Evolutionary conservation across 2,113 vertebrate species (phyloP).

Genomic region (Oostethus manadensis): DNA sequence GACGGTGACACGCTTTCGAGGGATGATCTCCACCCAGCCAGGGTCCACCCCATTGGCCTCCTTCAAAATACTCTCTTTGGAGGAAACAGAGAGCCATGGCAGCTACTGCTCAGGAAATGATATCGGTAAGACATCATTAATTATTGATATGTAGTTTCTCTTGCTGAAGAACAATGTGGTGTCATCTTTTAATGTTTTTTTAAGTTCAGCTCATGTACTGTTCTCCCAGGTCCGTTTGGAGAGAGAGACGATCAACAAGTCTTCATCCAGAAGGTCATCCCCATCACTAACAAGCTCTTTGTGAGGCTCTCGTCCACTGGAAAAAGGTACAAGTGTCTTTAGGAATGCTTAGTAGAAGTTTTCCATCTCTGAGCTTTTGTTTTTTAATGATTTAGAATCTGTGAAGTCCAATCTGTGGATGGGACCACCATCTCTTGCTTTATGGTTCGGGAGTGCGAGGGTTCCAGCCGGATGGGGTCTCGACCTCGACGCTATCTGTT

Average conservation of each 20-base stretch:
- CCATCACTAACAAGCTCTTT: conserved; percentile 81
- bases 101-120: conserved; percentile 82
- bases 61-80: conserved; percentile 86
- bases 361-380: conserved; percentile 1
- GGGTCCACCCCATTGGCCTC: conserved; percentile 87
- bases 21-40: conserved; percentile 91
- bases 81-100: conserved; percentile 75
- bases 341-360: no score
- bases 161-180: background rate
- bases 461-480: conserved; percentile 83
- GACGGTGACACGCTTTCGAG: conserved; percentile 88
- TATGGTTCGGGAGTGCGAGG: conserved; percentile 88
- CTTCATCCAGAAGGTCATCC: conserved; percentile 88
- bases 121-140: conserved; percentile 68
- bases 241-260: conserved; percentile 89
- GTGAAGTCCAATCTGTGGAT: conserved; percentile 83
- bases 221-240: conserved; percentile 79
- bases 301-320: conserved; percentile 87
- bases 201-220: background rate
- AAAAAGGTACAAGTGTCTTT: conserved; percentile 56
- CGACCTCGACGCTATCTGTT: conserved; percentile 82
- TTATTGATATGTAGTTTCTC: no score
- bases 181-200: background rate
- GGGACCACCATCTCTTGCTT: conserved; percentile 80
- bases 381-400: conserved; percentile 69